Base-by-base conservation (phyloP, 2,797 vertebrate genomes). In the Sebastes itinus region DNA sequence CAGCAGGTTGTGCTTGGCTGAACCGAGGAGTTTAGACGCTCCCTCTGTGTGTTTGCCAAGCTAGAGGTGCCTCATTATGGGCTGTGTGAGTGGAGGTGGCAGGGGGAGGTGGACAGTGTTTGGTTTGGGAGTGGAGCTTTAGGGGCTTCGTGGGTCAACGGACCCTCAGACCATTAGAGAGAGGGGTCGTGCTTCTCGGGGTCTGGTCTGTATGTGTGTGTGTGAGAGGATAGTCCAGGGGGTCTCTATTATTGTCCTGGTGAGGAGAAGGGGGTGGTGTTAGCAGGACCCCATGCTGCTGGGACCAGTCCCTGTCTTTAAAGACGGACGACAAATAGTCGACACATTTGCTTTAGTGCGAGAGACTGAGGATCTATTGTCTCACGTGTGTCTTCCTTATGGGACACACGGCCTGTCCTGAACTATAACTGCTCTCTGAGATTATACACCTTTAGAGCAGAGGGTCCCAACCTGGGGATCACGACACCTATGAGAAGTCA, bases 121-220 rank as follows among this genome's bases (percentile, higher is more conserved):
- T 74, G 61, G 83, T 85, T 81, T 84, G 13, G 13, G 75, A 83
- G 58, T 49, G 72, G 81, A 87, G 92, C 42, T 75, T 87, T 54
- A 72, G 77, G 90, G 90, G 72, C 89, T 85, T 90, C 73, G 67
- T 82, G 94, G 93, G 91, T 95, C 93, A 94, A 2, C 4, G 83
- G 83, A 76, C 77, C 72, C 72, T 91, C 82, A 90, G 84, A 78
- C 85, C 81, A 83, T 87, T 87, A 87, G 81, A 82, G 86, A 85
- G 74, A 76, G 77, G 72, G 88, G 89, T 89, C 68, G 4, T 63
- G 89, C 83, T 80, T 82, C 78, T 86, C 60, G 59, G 68, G 71
- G 32, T 80, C 64, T 65, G 61, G 25, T 81, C 28, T 84, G 49
- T 87, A 18, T 87, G 66, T 85, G 64, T 83, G 80, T 78, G 82